phyloP scores from a whole-genome alignment of 2,113 vertebrate species.

The Panurus biarmicus region DNA sequence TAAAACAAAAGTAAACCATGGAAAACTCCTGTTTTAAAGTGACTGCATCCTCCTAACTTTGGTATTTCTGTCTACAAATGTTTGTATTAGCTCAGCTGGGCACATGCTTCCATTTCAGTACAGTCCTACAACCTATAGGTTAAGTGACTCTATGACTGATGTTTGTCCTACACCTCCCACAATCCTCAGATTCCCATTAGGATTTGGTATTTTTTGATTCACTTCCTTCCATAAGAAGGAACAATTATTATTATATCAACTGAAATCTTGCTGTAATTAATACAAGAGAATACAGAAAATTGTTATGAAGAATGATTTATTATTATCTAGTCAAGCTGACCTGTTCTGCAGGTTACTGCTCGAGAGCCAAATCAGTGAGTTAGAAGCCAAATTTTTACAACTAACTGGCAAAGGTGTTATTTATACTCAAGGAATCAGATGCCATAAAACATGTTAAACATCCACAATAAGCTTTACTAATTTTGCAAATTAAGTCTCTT shows the following conservation, averaged over 20 bases:
- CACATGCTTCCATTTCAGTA: not conserved
- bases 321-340: not conserved
- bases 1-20: not conserved
- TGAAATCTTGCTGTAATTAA: not conserved
- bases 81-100: not conserved
- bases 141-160: not conserved
- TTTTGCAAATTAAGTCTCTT: conserved; percentile 61
- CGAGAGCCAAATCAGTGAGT: not conserved
- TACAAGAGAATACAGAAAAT: not conserved
- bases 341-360: not conserved
- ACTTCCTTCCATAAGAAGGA: not conserved
- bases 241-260: not conserved
- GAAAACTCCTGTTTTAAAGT: not conserved
- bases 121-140: not conserved
- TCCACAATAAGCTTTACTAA: conserved; percentile 43
- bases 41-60: not conserved
- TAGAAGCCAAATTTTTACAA: not conserved
- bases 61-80: not conserved
- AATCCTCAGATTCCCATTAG: not conserved
- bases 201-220: not conserved
- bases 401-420: conserved; percentile 13
- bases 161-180: not conserved
- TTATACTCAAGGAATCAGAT: conserved; percentile 5
- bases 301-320: not conserved
- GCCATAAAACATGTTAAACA: not conserved